Base-by-base conservation (phyloP, 1,140 invertebrate genomes). In the Papilio glaucus region DNA sequence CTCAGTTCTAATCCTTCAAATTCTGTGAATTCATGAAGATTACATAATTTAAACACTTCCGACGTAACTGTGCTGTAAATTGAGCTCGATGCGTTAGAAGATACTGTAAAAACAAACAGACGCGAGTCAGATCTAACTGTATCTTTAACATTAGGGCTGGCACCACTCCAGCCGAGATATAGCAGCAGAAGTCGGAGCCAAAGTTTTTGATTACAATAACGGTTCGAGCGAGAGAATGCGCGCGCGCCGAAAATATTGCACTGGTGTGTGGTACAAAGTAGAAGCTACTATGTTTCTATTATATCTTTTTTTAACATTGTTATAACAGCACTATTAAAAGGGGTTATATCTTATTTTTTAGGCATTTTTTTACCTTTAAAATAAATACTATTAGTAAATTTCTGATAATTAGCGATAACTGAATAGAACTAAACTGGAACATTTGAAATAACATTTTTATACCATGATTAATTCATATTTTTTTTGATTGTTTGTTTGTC, bases 161-260 rank as follows among this genome's bases (percentile, higher is more conserved):
- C 62, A 38, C 18, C 33, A 18, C n/a, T 65, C 62, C 62, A 65
- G 33, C 15, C 4, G 15, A 9, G 10, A n/a, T 65, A 65, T 41
- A 18, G 33, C 33, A 18, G n/a, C 6, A 15, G 15, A 15, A 5
- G 6, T 18, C 13, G 4, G 37, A 65, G 62, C 62, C 33, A 65
- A 65, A 15, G 33, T 12, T 65, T 65, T 39, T 18, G 29, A 65
- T 65, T 65, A 65, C 62, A 65, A 39, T 65, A 65, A 39, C 37
- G n/a, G 18, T 21, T 53, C n/a, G 62, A 41, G 37, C n/a, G 62
- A 41, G 37, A 8, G 37, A 65, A 12, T 38, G 37, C 29, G 33
- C 18, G 37, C 62, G 62, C 29, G 62, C 37, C 10, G 29, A 39
- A 65, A 65, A 65, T 65, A 39, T 65, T 65, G 62, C 62, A 21